Percentiles rank a stretch among this genome's conserved stretches.
Evolutionary conservation across 2,888 invertebrate species (phyloP).

Genomic region (Perizoma affinitatum): DNA sequence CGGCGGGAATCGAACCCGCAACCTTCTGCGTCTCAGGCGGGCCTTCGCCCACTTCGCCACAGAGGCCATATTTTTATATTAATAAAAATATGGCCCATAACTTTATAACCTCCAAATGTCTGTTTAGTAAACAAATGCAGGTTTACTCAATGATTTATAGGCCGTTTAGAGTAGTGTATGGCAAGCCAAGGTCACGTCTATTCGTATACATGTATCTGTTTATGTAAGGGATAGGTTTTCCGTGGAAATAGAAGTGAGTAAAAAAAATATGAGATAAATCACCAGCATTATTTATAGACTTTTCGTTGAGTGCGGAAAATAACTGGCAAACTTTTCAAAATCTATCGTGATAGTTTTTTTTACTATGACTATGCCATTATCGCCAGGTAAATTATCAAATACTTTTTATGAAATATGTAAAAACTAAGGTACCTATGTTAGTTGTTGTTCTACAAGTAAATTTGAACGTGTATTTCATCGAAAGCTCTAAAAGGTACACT

Average conservation of each 20-base stretch:
- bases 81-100: slow-evolving; percentile 12
- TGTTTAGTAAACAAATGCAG: slow-evolving; percentile 45
- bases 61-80: not conserved
- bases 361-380: no score
- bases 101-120: slow-evolving; percentile 36
- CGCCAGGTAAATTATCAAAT: no score
- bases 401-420: no score
- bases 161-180: slow-evolving; percentile 42
- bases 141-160: slow-evolving; percentile 8
- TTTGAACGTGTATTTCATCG: no score
- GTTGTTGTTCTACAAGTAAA: no score
- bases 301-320: not conserved
- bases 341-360: no score
- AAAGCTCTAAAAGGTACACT: no score
- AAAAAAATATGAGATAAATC: not conserved
- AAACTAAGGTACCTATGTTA: no score
- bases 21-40: no score
- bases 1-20: no score
- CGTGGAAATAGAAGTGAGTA: slow-evolving; percentile 1
- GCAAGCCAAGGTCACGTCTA: slow-evolving; percentile 40
- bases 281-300: not conserved
- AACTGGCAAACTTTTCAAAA: no score
- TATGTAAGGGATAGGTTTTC: slow-evolving; percentile 12
- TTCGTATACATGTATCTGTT: slow-evolving; percentile 28
- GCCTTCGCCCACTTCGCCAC: no score